Base-by-base conservation (phyloP, 2,797 vertebrate genomes). In the Podarcis lilfordi region DNA sequence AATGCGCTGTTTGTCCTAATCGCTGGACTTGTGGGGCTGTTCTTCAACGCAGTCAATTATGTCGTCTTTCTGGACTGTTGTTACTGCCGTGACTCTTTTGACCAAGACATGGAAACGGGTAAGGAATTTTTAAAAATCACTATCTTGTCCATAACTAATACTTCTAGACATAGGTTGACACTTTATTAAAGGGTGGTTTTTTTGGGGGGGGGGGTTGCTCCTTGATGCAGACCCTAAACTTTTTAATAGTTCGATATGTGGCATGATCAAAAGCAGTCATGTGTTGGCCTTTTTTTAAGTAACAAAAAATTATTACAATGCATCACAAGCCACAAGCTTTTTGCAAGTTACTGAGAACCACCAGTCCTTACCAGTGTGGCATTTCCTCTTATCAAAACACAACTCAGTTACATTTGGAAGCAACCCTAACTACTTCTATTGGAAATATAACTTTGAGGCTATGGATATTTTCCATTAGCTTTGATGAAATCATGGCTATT, bases 41-140 rank as follows among this genome's bases (percentile, higher is more conserved):
- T 86, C 66, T 94, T 97, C 94, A 98, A 97, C 1, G 0, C 95
- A 2, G 7, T 97, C 10, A 97, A 97, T 94, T 97, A 97, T 5
- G 0, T 94, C 85, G 72, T 97, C 95, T 97, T 97, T 93, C 77
- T 97, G 95, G 97, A 97, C 85, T 97, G 97, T 94, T 97, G 97
- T 86, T 97, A 95, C 4, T 96, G 97, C 27, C 85, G 0, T 0
- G 29, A 82, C 0, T 8, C 37, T 0, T 0, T 40, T 43, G 64
- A 69, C 37, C 86, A 3, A 8, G 66, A 45, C 45, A 92, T 0
- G 0, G 94, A 95, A 84, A 91, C 94, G 96, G 97, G 97, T 97
- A 96, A 97, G 91, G 29, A 71, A 88, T 72, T 61, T 43, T 27
- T 15, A 1, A 43, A 0, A 0, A 84, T 82, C 19, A 61, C 89